Evolutionary conservation across 2,113 vertebrate genomes (phyloP), one percentile per base, ranked within the genome.

Genomic region (Paramormyrops kingsleyae): DNA sequence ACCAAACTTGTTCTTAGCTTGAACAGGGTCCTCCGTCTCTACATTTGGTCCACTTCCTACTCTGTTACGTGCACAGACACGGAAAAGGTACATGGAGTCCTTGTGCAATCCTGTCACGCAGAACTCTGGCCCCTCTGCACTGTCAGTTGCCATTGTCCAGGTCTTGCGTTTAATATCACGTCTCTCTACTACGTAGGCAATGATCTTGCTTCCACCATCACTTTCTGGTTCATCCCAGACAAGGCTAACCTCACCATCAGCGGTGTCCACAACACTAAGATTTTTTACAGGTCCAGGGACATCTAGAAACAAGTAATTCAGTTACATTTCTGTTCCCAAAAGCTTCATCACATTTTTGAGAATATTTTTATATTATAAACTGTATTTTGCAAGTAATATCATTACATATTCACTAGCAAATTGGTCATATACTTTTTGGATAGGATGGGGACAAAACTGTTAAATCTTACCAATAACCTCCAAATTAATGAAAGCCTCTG

Each of bases 1-100:
- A 99, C 99, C 97, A 91, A 98, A 99, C 95, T 97, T 98, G 94
- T 98, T 99, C 93, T 97, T 99, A 89, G 99, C 97, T 96, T 99
- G 97, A 9, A 99, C 98, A 24, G 98, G 96, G 92, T 92, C 96
- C 62, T 98, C 97, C 0, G 98, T 99, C 95, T 99, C 98, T 0
- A 98, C 96, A 13, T 94, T 96, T 35, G 98, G 97, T 56, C 99
- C 99, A 49, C 96, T 97, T 92, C 99, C 99, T 0, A 99, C 97
- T 93, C 98, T 96, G 93, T 99, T 99, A 62, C 97, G 95, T 84
- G 99, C 99, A 62, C 98, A 99, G 53, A 99, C 97, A 92, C 99
- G 97, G 96, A 99, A 99, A 1, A 99, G 95, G 93, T 99, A 99
- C 91, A 97, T 96, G 47, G 97, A 96, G 89, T 98, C 98, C 92